Percentiles rank a stretch among this genome's conserved stretches.
These are phyloP conservation scores for Odocoileus virginianus DNA, from an alignment of 2,113 vertebrate genomes.

Conservation along the genomic window DNA sequence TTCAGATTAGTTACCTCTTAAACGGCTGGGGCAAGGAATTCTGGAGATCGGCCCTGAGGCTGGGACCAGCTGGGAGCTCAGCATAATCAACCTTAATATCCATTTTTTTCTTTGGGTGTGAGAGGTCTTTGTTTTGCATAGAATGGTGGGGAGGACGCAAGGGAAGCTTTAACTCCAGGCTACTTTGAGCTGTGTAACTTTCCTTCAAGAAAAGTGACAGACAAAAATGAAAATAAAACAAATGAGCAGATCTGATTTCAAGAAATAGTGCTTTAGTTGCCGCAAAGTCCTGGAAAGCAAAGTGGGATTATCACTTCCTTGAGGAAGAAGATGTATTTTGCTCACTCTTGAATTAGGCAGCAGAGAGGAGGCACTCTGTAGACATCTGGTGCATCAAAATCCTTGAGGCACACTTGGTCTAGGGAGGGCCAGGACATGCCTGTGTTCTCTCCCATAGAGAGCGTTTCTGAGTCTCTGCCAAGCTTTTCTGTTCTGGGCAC, in stretches of 20 bases:
- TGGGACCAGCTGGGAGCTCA: background rate
- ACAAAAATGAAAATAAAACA: background rate
- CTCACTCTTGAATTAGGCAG: accelerated
- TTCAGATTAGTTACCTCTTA: background rate
- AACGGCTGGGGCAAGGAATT: background rate
- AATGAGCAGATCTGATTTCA: background rate
- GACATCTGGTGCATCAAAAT: background rate
- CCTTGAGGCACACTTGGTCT: background rate
- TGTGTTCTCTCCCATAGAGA: background rate
- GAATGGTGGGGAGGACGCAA: background rate
- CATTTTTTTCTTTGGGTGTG: background rate
- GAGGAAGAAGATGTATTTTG: background rate
- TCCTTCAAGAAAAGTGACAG: background rate
- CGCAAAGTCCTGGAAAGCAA: background rate
- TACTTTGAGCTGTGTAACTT: background rate
- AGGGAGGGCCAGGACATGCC: background rate
- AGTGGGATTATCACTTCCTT: background rate
- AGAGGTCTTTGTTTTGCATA: background rate
- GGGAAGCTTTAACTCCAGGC: background rate
- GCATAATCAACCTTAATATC: background rate
- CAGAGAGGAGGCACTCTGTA: background rate
- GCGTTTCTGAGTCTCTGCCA: background rate
- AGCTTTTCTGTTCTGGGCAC: background rate
- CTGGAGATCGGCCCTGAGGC: background rate
- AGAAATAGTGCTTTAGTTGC: background rate